Conservation (phyloP, 2,888 invertebrate species). For the Polylopha cassiicola region DNA sequence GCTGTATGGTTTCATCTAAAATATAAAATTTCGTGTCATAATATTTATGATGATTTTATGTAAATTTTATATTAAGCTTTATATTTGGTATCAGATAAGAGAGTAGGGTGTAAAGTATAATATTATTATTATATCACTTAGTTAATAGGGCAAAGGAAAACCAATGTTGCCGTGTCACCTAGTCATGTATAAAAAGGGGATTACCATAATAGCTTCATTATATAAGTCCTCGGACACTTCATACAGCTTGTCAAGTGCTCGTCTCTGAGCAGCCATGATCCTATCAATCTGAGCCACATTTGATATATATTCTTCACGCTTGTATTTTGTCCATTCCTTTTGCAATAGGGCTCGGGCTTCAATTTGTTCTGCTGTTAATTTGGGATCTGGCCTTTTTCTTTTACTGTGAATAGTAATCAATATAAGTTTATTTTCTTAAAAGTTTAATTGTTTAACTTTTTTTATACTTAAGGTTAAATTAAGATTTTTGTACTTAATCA, state of each 20-base stretch:
- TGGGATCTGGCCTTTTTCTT: constrained; percentile 63
- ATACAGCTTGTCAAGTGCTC: constrained; percentile 87
- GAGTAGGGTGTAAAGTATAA: no score
- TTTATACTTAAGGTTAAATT: no score
- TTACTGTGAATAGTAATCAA: constrained; percentile 40
- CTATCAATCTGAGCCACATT: constrained; percentile 84
- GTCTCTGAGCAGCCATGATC: constrained; percentile 82
- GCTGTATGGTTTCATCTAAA: no score
- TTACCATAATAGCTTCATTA: constrained; percentile 88
- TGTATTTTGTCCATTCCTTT: constrained; percentile 87
- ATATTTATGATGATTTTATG: no score
- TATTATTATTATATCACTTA: no score
- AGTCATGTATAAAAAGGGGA: no score
- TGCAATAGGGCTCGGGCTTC: constrained; percentile 81
- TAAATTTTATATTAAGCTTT: no score
- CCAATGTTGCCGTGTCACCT: no score
- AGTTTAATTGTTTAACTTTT: background rate
- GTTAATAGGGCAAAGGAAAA: no score
- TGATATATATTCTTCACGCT: constrained; percentile 77
- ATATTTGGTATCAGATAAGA: no score
- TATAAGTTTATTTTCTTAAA: background rate
- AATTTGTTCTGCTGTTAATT: constrained; percentile 74
- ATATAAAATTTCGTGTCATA: no score
- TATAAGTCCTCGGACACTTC: constrained; percentile 91
- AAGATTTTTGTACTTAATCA: no score